These are phyloP conservation scores for Alosa sapidissima DNA, from an alignment of 2,797 vertebrate species.

Conservation along the genomic window DNA sequence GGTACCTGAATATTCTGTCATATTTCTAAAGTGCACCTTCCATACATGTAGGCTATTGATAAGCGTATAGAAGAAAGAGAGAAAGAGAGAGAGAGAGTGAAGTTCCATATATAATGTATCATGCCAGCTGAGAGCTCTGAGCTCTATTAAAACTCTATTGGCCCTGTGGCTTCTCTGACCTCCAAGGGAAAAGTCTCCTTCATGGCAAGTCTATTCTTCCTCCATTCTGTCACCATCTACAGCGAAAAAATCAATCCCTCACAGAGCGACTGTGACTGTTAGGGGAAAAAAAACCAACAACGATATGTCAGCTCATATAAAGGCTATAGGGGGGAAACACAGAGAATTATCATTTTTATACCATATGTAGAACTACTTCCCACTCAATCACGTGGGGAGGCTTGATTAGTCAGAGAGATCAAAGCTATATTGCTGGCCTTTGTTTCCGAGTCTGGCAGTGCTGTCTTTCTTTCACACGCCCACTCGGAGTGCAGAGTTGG, in stretches of 20 bases:
- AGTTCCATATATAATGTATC: slow-evolving; percentile 2
- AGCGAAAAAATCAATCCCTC: background rate
- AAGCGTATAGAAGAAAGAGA: background rate
- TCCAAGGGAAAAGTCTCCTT: background rate
- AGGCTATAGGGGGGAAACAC: background rate
- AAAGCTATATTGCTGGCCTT: slow-evolving; percentile 18
- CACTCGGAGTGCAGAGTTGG: background rate
- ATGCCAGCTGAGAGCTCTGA: background rate
- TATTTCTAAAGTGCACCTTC: background rate
- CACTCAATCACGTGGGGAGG: slow-evolving; percentile 7
- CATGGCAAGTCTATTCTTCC: background rate
- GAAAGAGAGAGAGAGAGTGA: slow-evolving; percentile 18
- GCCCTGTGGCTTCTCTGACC: background rate
- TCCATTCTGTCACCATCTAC: slow-evolving; percentile 1
- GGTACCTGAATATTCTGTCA: background rate
- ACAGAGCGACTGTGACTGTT: background rate
- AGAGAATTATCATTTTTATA: background rate
- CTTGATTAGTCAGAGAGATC: slow-evolving; percentile 24
- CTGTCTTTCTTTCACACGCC: background rate
- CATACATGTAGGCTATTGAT: background rate
- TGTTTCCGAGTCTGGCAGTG: background rate
- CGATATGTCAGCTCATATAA: background rate
- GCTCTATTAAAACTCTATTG: background rate
- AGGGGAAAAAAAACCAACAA: background rate
- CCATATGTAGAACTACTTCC: background rate